Evolutionary conservation across 2,113 vertebrate genomes (phyloP), one percentile per base, ranked within the genome.

Genomic region (Etheostoma spectabile): DNA sequence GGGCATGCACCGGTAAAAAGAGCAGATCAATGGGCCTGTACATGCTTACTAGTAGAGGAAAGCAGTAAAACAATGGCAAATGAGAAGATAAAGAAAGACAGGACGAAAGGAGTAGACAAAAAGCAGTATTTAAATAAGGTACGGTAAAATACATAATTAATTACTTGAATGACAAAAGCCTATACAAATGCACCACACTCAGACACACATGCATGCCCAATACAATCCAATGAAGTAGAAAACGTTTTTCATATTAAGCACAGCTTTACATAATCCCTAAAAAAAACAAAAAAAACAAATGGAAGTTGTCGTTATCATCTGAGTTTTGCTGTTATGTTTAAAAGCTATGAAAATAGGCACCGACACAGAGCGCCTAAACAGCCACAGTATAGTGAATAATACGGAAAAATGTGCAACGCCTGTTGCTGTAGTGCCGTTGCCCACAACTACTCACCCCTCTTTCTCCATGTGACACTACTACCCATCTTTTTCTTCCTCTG

Each of bases 371-470:
- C 7, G 22, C 38, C 61, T 63, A 80, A 93, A 85, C 55, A 74
- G 73, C 57, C 79, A 83, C 77, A 79, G 66, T 67, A 8, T 15
- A 75, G 70, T 42, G 84, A 86, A 88, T 86, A 88, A 89, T 86
- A 88, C 87, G 83, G 85, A 89, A 93, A 92, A 88, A 89, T 71
- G 87, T 80, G 83, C 85, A 90, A 85, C 68, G 91, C 93, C 90
- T 93, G 92, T 91, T 92, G 91, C 91, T 91, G 82, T 89, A 62
- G 78, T 80, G 77, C 67, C 77, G 75, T 60, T 77, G 66, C 57
- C 77, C 49, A 24, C 83, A 83, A 64, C 89, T 80, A 83, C 86
- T 93, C 73, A 88, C 83, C 86, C 86, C 64, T 87, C 84, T 66
- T 57, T 78, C 85, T 76, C 62, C 81, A 84, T 91, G 79, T 91